These are phyloP conservation scores for Gymnoscopelus microlampas DNA, from an alignment of 2,797 vertebrate species.

Conservation along the genomic window DNA sequence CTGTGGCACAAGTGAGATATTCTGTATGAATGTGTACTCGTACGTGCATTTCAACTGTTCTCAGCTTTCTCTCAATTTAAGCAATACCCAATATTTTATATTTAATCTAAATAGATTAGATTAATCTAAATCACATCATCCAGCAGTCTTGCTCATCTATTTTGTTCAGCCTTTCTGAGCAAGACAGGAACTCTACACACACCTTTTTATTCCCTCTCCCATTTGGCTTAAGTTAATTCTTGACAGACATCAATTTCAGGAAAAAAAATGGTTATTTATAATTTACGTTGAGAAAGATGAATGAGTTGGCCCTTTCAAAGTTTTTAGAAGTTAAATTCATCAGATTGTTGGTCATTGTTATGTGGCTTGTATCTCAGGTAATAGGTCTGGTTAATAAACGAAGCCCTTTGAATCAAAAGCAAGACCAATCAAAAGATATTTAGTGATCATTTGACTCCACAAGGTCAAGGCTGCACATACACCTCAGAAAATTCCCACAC, in stretches of 20 bases:
- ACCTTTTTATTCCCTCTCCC: neutral
- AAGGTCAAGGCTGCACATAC: slow-evolving; percentile 17
- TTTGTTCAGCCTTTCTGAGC: neutral
- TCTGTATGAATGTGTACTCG: slow-evolving; percentile 5
- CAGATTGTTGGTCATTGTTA: slow-evolving; percentile 3
- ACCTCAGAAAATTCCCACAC: slow-evolving; percentile 22
- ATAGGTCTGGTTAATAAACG: neutral
- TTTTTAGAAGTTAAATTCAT: slow-evolving; percentile 13
- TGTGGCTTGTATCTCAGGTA: slow-evolving; percentile 6
- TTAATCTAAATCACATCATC: slow-evolving; percentile 7
- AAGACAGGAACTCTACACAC: neutral
- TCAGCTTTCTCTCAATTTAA: slow-evolving; percentile 13
- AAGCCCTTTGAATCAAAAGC: slow-evolving; percentile 1
- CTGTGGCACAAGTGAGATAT: slow-evolving; percentile 12
- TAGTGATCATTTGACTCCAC: neutral
- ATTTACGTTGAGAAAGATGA: slow-evolving; percentile 13
- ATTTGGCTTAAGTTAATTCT: neutral
- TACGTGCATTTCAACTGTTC: slow-evolving; percentile 16
- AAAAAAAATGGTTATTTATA: slow-evolving; percentile 6
- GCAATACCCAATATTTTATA: neutral
- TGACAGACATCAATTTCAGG: neutral
- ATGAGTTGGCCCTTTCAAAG: neutral
- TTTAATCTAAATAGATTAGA: too few relatives aligned
- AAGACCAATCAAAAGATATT: neutral
- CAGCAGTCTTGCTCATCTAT: neutral